Evolutionary conservation across 2,888 invertebrate species (phyloP).

Genomic region (Sturmia bella): DNA sequence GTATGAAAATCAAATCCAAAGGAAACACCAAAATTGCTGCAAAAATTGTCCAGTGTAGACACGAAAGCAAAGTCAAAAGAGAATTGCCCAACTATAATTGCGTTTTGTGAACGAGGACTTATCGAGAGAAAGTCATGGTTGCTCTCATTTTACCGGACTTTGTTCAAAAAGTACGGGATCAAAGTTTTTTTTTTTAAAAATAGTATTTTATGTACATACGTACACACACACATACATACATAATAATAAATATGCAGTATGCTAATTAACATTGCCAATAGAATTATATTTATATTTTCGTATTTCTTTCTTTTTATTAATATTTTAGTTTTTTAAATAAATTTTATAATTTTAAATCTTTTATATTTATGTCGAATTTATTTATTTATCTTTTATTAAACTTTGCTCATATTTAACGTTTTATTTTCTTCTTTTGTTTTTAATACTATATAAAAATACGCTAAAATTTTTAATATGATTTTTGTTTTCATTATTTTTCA

Average conservation of each 20-base stretch:
- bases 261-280: conserved; percentile 60
- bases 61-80: too few species aligned
- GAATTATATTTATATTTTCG: conserved; percentile 33
- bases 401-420: conserved; percentile 67
- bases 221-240: conserved; percentile 1
- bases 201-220: too few species aligned
- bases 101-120: too few species aligned
- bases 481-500: neutral
- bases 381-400: conserved; percentile 55
- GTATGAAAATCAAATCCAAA: too few species aligned
- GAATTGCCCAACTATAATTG: too few species aligned
- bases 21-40: too few species aligned
- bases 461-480: conserved; percentile 60
- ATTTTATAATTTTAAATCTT: conserved; percentile 21
- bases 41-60: too few species aligned
- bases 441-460: conserved; percentile 69
- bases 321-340: conserved; percentile 19
- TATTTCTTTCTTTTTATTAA: conserved; percentile 27
- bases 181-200: too few species aligned
- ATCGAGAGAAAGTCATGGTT: too few species aligned
- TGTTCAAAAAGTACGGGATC: too few species aligned
- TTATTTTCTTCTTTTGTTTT: conserved; percentile 54
- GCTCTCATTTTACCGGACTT: too few species aligned
- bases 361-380: conserved; percentile 26
- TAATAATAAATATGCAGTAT: conserved; percentile 43